These are phyloP conservation scores for Metopolophium dirhodum DNA, from an alignment of 1,140 invertebrate genomes.

Conservation along the genomic window DNA sequence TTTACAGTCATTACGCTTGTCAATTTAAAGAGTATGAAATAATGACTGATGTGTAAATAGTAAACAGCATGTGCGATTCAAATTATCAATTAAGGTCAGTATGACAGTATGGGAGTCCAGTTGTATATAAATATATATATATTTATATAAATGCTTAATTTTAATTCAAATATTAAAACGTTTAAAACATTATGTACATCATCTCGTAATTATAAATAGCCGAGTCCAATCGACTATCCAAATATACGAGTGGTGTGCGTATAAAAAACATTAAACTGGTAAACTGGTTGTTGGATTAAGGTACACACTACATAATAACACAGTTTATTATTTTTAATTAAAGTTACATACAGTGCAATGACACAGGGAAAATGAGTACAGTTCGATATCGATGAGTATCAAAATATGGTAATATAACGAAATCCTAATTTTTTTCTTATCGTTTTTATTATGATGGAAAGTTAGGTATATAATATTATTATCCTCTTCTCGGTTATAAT, in stretches of 20 bases:
- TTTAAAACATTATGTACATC: not conserved
- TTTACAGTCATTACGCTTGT: not conserved
- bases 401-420: not conserved
- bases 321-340: not conserved
- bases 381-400: not conserved
- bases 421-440: not conserved
- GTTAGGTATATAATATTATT: not conserved
- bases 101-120: not conserved
- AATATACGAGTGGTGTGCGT: not conserved
- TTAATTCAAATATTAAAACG: conserved; percentile 13
- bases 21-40: not conserved
- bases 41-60: not conserved
- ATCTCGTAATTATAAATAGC: not conserved
- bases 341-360: not conserved
- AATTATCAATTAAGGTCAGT: conserved; percentile 18
- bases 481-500: not conserved
- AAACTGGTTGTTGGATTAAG: not conserved
- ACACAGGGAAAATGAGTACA: not conserved
- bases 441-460: not conserved
- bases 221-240: not conserved
- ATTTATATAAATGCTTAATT: not conserved
- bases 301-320: not conserved
- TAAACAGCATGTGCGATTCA: not conserved
- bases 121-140: not conserved
- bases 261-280: not conserved